Evolutionary conservation across 2,113 vertebrate species (phyloP), one percentile per base, ranked within the genome.

Genomic region (Otus sunia): DNA sequence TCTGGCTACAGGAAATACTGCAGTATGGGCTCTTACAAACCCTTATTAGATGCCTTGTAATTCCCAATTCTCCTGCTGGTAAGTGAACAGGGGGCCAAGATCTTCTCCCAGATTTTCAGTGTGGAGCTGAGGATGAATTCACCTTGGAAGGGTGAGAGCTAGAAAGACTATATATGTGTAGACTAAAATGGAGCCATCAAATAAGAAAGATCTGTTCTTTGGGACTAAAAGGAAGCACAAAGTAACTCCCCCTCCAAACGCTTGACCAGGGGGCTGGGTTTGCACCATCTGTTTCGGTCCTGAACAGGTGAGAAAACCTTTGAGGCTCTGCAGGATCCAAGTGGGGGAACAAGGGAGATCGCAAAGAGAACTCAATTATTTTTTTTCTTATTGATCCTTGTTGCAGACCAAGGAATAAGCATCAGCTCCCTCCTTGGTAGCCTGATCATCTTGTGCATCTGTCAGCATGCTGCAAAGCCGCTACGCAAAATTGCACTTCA

Each of bases 201-300:
- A 72, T 11, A 68, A 11, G 47, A 92, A 91, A 89, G 12, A 39
- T 43, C 26, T 49, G 9, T 52, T 12, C 13, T 15, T 11, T 30
- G 15, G 47, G 15, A 83, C 23, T 77, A 58, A 75, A 91, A 72
- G 18, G 36, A 66, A 72, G 18, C 21, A 58, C 19, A 26, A 66
- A 66, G 12, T n/a, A 74, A 13, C 82, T 75, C 26, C 12, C 8
- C 2, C 32, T 67, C 11, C 39, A 81, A 79, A 36, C 26, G 36
- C 27, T 26, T 4, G 76, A 17, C 4, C 1, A 0, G 8, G 11
- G 36, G 1, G 0, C 5, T 66, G 62, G 13, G 9, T 49, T 59
- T 75, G 18, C 39, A 82, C 25, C 34, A 39, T 7, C 20, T 63
- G 1, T 47, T 66, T 75, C 45, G 27, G 36, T 60, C 17, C 12